Evolutionary conservation across 2,797 vertebrate species (phyloP), one percentile per base, ranked within the genome.

Genomic region (Characodon lateralis): DNA sequence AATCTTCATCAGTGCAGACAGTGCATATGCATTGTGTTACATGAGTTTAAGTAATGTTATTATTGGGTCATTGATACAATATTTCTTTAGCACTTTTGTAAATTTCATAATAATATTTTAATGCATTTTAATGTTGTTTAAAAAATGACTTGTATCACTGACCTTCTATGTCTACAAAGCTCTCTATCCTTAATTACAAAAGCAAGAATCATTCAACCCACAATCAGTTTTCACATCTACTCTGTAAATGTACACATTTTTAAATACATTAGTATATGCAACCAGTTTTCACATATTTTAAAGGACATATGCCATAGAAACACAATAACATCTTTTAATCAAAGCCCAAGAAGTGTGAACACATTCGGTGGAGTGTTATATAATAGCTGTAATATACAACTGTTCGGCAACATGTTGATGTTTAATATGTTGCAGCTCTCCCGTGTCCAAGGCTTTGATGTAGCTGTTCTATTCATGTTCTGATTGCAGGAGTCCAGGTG

Each of bases 401-500:
- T 48, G 2, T 35, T 87, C 73, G 12, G n/a, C 24, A 9, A 39
- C 43, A 13, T 13, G 24, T 78, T 4, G 31, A 43, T 35, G n/a
- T 74, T 24, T 31, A 31, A 18, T 26, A 22, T 28, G 43, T 4
- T 55, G 46, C 35, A 7, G 39, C 8, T 22, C 10, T n/a, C 59
- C 28, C 8, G 2, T 78, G 35, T 73, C 56, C 74, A 24, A 74
- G 56, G 39, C 20, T 56, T 79, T 81, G 16, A 83, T 41, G 24
- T 69, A 0, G 22, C 26, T 72, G 1, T 51, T 78, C 39, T 82
- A 43, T 80, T 78, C 16, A 31, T 90, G 14, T 83, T 85, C 73
- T 28, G 0, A 81, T 87, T 82, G 18, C 91, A 99, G 98, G 96
- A 96, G 85, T 94, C 93, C 87, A 93, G 88, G 9, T 99, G 98